Percentiles rank a stretch among this genome's conserved stretches.
These are phyloP conservation scores for Drosophila incognita DNA, from an alignment of 2,888 invertebrate species.

Conservation along the genomic window DNA sequence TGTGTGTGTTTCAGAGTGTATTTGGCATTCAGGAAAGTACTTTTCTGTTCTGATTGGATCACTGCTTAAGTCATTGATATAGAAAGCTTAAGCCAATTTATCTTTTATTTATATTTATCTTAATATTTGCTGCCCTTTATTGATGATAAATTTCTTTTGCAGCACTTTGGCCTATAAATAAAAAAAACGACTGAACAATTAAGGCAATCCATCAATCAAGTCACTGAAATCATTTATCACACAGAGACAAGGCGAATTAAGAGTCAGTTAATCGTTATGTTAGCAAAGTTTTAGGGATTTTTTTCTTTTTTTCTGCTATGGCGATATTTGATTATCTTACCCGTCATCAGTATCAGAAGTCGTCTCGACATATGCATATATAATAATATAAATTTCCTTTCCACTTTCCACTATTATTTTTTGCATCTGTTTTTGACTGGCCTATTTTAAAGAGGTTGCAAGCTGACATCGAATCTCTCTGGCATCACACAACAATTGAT, in stretches of 20 bases:
- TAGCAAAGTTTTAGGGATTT: background rate
- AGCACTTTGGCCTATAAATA: background rate
- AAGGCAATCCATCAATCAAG: constrained; percentile 42
- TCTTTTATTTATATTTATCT: constrained; percentile 30
- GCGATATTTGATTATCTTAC: background rate
- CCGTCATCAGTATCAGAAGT: background rate
- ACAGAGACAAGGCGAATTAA: constrained; percentile 20
- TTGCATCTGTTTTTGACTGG: too few relatives aligned
- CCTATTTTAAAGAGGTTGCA: background rate
- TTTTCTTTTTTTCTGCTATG: background rate
- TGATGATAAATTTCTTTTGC: constrained; percentile 31
- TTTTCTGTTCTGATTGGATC: constrained; percentile 42
- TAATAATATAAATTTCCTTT: too few relatives aligned
- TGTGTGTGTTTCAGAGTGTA: constrained; percentile 6
- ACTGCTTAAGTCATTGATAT: constrained; percentile 27
- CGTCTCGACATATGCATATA: background rate
- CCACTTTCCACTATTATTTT: too few relatives aligned
- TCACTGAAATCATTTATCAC: constrained; percentile 35
- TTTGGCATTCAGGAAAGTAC: constrained; percentile 48
- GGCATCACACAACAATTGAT: background rate
- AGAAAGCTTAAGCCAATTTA: constrained; percentile 18
- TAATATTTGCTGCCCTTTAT: constrained; percentile 22
- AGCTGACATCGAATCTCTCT: background rate
- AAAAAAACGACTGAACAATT: constrained; percentile 29
- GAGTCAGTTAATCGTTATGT: constrained; percentile 10